A percentile compares a stretch with the other conserved stretches of the same genome.
Conservation (phyloP, 2,113 vertebrate genomes). For the Forbesichthys agassizii region DNA sequence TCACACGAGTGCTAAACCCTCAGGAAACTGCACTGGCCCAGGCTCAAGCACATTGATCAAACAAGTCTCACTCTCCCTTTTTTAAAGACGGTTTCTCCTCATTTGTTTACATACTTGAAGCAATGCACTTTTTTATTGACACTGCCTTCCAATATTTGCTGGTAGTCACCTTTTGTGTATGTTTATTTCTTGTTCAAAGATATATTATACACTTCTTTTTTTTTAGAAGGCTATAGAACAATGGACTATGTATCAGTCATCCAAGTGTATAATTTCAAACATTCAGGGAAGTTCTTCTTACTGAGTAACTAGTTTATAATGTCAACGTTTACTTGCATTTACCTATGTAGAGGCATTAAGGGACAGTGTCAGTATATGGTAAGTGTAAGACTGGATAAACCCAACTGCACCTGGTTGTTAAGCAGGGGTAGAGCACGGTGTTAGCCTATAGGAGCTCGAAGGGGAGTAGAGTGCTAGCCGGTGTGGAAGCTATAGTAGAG, state of each 20-base stretch:
- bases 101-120: conserved; percentile 81
- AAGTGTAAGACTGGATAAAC: no score
- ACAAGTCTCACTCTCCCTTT: conserved; percentile 40
- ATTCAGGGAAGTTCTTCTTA: conserved; percentile 69
- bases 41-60: conserved; percentile 46
- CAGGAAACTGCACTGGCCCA: conserved; percentile 56
- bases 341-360: conserved; percentile 5
- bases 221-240: conserved; percentile 48
- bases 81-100: conserved; percentile 45
- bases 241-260: conserved; percentile 29
- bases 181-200: conserved; percentile 36
- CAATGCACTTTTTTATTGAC: conserved; percentile 70
- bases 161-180: conserved; percentile 27
- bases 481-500: no score
- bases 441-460: no score
- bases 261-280: conserved; percentile 47
- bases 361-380: no score
- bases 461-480: no score
- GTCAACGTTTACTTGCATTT: conserved; percentile 25
- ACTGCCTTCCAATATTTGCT: conserved; percentile 28
- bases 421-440: no score
- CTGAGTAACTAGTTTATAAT: conserved; percentile 22
- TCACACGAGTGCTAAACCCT: conserved; percentile 66
- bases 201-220: conserved; percentile 22
- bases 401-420: no score